Base-by-base conservation (phyloP, 2,888 invertebrate genomes). In the Macrophya alboannulata region DNA sequence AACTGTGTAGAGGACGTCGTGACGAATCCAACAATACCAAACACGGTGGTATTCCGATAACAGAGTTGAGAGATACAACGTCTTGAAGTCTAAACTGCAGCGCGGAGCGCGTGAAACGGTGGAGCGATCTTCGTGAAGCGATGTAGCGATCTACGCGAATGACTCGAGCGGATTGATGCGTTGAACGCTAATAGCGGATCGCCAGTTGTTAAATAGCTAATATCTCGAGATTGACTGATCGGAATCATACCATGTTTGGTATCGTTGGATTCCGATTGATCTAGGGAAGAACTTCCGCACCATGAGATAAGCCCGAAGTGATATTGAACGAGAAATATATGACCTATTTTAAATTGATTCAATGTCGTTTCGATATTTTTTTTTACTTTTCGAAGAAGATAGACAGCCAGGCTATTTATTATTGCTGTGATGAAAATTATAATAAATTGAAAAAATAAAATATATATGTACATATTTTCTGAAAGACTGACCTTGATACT, bases 401-500 rank as follows among this genome's bases (percentile, higher is more conserved):
- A 25, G 17, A 21, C n/a, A 25, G 17, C 12, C n/a, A 17, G 8
- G 17, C 15, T 48, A 25, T 15, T 9, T 25, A 25, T 15, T 9
- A 25, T 55, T 37, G 3, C 10, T 25, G 17, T 0, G 31, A 77
- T 31, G 8, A 51, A 25, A 55, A 17, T 4, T 4, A 15, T 25
- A 9, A 51, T 6, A 2, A 37, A 51, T 25, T 15, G 6, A 4
- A 31, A 51, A 37, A 51, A 77, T 74, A 15, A 21, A 62, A 21
- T 21, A 62, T n/a, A 62, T 31, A 3, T 31, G n/a, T n/a, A n/a
- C n/a, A n/a, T n/a, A n/a, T 74, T 74, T n/a, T 45, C 43, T 21
- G 15, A 25, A 81, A 65, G 84, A 94, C 97, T 96, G 95, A 99
- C 99, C 99, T 99, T 99, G 95, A 99, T 99, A 95, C 99, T 99